phyloP scores from a whole-genome alignment of 37 sponge, comb jelly and placozoan genomes.

The Oscarella lobularis region DNA sequence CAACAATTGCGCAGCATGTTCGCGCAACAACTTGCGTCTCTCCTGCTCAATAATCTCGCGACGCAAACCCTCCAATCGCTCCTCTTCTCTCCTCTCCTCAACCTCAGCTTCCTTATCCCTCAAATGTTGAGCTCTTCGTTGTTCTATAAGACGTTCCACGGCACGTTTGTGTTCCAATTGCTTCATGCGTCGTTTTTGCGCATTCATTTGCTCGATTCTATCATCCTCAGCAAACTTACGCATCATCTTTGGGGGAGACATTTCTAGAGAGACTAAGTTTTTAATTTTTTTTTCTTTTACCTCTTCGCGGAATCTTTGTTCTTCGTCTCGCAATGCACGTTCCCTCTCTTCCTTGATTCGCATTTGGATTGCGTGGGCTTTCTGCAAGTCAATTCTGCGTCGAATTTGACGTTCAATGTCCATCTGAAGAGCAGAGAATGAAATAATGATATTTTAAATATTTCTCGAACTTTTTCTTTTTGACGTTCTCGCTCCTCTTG shows the following conservation, averaged over 20 bases:
- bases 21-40: constrained; percentile 76
- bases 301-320: constrained; percentile 32
- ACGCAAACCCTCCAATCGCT: constrained; percentile 34
- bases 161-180: constrained; percentile 88
- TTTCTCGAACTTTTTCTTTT: constrained; percentile 45
- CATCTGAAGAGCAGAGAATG: background rate
- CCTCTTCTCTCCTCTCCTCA: constrained; percentile 51
- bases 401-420: constrained; percentile 33
- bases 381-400: constrained; percentile 74
- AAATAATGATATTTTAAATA: background rate
- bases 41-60: constrained; percentile 84
- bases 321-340: constrained; percentile 60
- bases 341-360: constrained; percentile 47
- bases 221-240: constrained; percentile 97
- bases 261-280: too few relatives aligned
- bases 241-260: constrained; percentile 95
- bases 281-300: background rate
- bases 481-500: constrained; percentile 81
- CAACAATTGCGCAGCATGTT: constrained; percentile 83
- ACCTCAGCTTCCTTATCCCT: constrained; percentile 68
- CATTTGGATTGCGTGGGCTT: constrained; percentile 57
- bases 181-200: constrained; percentile 94
- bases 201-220: constrained; percentile 90
- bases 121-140: constrained; percentile 52
- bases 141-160: constrained; percentile 84